Evolutionary conservation across 92 coral and sea anemone genomes (phyloP).

Genomic region (Zoanthus sociatus): DNA sequence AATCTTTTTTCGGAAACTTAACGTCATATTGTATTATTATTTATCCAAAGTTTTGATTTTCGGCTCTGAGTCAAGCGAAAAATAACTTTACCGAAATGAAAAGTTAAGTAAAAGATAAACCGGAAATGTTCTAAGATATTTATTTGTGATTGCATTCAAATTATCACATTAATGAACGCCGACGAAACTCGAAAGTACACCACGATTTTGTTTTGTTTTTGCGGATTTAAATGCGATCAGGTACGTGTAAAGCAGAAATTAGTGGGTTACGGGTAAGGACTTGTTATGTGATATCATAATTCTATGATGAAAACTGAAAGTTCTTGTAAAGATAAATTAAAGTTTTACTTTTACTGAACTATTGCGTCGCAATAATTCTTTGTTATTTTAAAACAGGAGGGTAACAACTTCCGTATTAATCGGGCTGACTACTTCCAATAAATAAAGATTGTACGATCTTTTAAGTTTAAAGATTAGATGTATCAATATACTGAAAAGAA

Average conservation of each 20-base stretch:
- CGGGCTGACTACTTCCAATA: too few relatives aligned
- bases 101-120: background rate
- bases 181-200: background rate
- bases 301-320: too few relatives aligned
- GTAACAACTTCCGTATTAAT: too few relatives aligned
- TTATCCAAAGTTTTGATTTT: conserved; percentile 27
- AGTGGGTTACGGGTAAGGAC: conserved; percentile 1
- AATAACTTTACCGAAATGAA: background rate
- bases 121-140: background rate
- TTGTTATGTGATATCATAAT: too few relatives aligned
- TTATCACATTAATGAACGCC: background rate
- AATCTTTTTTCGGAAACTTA: conserved; percentile 22
- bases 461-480: too few relatives aligned
- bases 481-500: too few relatives aligned
- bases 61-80: conserved; percentile 17
- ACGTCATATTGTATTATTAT: conserved; percentile 32
- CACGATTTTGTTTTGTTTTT: conserved; percentile 10
- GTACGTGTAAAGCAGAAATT: conserved; percentile 3
- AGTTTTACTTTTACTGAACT: too few relatives aligned
- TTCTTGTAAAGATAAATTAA: too few relatives aligned
- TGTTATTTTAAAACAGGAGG: too few relatives aligned
- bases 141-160: background rate
- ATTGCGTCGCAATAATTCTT: too few relatives aligned
- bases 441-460: too few relatives aligned
- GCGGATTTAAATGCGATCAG: conserved; percentile 8